phyloP scores from a whole-genome alignment of 2,888 invertebrate species.

The Drosophila kanekoi region DNA sequence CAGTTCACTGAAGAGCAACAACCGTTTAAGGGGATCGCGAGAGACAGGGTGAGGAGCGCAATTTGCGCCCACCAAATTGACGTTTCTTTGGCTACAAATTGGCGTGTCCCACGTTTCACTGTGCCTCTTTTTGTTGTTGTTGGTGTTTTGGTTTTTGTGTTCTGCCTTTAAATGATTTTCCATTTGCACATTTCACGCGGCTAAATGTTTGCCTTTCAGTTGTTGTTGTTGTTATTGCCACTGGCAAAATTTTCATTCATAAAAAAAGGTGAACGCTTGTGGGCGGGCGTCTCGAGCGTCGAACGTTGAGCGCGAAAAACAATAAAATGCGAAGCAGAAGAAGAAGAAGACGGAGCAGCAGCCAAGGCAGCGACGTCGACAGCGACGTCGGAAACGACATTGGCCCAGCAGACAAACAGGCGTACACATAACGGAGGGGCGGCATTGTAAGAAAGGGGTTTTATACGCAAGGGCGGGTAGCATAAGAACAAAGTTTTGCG shows the following conservation, averaged over 20 bases:
- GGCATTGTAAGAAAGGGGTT: neutral
- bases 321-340: conserved; percentile 61
- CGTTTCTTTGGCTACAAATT: conserved; percentile 56
- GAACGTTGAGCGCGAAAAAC: conserved; percentile 62
- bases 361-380: conserved; percentile 18
- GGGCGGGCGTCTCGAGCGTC: conserved; percentile 51
- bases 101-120: conserved; percentile 33
- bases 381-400: conserved; percentile 45
- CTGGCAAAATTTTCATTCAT: conserved; percentile 72
- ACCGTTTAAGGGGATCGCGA: too few relatives aligned
- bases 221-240: conserved; percentile 37
- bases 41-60: neutral
- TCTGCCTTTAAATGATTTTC: conserved; percentile 73
- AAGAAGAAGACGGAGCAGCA: conserved; percentile 11
- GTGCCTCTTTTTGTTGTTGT: conserved; percentile 4
- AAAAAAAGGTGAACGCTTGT: conserved; percentile 73
- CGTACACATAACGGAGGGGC: conserved; percentile 30
- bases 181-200: conserved; percentile 77
- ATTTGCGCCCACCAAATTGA: conserved; percentile 34
- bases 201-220: conserved; percentile 54
- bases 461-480: neutral
- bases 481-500: conserved; percentile 55
- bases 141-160: conserved; percentile 37
- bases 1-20: conserved; percentile 1
- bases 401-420: conserved; percentile 72